Percentiles rank a stretch among this genome's conserved stretches.
Evolutionary conservation across 2,113 vertebrate species (phyloP).

Genomic region (Lagopus muta): DNA sequence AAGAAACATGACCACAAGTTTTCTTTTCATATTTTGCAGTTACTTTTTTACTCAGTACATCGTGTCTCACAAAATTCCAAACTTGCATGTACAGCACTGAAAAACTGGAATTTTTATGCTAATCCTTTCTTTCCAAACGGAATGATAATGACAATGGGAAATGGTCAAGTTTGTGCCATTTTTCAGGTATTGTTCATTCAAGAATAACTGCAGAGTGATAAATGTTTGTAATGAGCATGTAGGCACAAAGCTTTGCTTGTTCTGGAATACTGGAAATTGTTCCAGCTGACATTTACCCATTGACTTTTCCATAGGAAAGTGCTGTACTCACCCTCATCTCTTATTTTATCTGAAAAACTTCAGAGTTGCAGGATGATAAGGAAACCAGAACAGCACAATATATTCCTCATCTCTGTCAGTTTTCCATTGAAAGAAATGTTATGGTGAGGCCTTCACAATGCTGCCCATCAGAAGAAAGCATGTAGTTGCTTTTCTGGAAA

Average conservation of each 20-base stretch:
- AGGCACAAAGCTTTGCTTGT: not conserved
- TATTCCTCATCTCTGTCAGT: not conserved
- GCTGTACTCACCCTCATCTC: not conserved
- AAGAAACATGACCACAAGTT: conserved; percentile 13
- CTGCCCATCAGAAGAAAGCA: not conserved
- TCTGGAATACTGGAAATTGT: not conserved
- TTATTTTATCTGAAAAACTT: not conserved
- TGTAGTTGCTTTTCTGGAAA: not conserved
- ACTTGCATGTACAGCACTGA: not conserved
- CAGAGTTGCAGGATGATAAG: not conserved
- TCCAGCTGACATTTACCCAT: not conserved
- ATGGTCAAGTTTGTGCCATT: not conserved
- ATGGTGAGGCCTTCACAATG: not conserved
- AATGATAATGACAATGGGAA: not conserved
- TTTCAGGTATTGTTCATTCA: not conserved
- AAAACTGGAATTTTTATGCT: not conserved
- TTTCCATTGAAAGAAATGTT: not conserved
- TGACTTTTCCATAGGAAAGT: not conserved
- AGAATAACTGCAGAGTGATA: not conserved
- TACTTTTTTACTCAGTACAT: not conserved
- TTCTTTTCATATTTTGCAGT: not conserved
- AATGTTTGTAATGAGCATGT: not conserved
- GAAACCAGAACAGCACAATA: not conserved
- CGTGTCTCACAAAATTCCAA: not conserved
- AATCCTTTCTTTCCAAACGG: not conserved